Evolutionary conservation across 2,888 invertebrate genomes (phyloP), one percentile per base, ranked within the genome.

Genomic region (Kuschelorhynchus macadamiae): DNA sequence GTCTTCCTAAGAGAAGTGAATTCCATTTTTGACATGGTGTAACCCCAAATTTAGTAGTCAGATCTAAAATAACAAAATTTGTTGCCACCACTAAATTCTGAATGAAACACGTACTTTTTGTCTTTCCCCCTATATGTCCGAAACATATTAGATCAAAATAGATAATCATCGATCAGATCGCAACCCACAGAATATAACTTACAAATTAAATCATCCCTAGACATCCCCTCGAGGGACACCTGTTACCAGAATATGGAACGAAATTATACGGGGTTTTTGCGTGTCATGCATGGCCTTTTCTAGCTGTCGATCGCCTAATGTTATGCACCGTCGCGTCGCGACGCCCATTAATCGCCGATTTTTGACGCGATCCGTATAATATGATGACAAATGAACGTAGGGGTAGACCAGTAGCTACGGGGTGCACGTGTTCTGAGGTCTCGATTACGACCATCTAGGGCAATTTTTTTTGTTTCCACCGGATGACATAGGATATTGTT

Each of bases 321-420:
- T 53, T 53, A 67, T 67, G 67, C 67, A 67, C 61, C 50, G 42
- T 21, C 41, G 61, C 67, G 67, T 61, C 41, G 52, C 32, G 46
- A 60, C 55, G 49, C 61, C 60, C 41, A 67, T 67, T 67, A 67
- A 42, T 61, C 52, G 67, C 42, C 50, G 57, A 67, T 67, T 56
- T 67, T 62, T 67, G 67, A 67, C 67, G 50, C 67, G 62, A 62
- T 62, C 44, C 44, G 55, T 60, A 56, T 46, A 46, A 59, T 60
- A 60, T 55, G 21, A 60, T 66, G 61, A 61, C 67, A 55, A 67
- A 67, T 44, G 61, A 49, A n/a, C 32, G 30, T 57, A 0, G 16
- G 18, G n/a, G 46, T 42, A 14, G n/a, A 42, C 42, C 16, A 16
- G 46, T 17, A 50, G 59, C 33, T 18, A 47, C 21, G 47, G 17